A percentile compares a stretch with the other conserved stretches of the same genome.
Conservation (phyloP, 2,113 vertebrate genomes). For the Phodopus roborovskii region DNA sequence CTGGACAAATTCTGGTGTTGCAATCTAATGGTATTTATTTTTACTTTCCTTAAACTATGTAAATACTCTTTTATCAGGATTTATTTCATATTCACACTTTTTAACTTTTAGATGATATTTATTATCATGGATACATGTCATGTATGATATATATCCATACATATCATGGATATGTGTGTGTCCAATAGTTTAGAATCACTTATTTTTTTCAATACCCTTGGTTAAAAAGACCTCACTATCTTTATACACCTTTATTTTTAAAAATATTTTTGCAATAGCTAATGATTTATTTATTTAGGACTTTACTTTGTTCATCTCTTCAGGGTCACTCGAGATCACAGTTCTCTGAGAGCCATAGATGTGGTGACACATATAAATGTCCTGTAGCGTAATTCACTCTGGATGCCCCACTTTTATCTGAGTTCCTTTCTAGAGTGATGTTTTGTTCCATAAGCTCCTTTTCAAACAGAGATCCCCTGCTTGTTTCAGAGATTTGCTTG, state of each 20-base stretch:
- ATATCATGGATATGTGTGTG: too few species aligned
- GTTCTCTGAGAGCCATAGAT: constrained; percentile 47
- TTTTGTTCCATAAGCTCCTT: constrained; percentile 58
- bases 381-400: constrained; percentile 23
- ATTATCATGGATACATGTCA: background rate
- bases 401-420: constrained; percentile 56
- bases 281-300: background rate
- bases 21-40: background rate
- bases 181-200: background rate
- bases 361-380: constrained; percentile 48
- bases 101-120: constrained; percentile 25
- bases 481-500: constrained; percentile 63
- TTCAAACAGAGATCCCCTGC: constrained; percentile 25
- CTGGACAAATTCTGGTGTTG: background rate
- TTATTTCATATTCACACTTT: background rate
- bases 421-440: constrained; percentile 49
- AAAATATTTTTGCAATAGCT: constrained; percentile 17
- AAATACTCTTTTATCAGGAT: background rate
- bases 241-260: constrained; percentile 1
- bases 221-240: background rate
- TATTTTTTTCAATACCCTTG: constrained; percentile 8
- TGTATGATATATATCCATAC: too few species aligned
- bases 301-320: constrained; percentile 23
- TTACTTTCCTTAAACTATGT: background rate
- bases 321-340: constrained; percentile 42